Evolutionary conservation across 1,140 invertebrate species (phyloP).

Genomic region (Cydia splendana): DNA sequence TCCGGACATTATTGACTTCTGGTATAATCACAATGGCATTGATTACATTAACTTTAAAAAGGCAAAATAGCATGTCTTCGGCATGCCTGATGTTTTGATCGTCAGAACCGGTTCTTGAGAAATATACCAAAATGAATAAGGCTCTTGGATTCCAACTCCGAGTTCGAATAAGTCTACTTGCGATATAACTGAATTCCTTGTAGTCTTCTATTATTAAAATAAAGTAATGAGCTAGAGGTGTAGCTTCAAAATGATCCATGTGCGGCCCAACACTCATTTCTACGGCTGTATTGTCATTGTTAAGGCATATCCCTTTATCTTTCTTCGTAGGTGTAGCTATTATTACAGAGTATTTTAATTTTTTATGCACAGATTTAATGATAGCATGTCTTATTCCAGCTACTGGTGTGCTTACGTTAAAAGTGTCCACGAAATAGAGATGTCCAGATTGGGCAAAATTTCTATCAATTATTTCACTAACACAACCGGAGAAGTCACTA

Average conservation of each 20-base stretch:
- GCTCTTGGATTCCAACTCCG: conserved; percentile 68
- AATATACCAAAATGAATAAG: conserved; percentile 58
- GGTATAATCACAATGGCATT: conserved; percentile 58
- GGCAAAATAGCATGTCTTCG: conserved; percentile 54
- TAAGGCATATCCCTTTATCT: conserved; percentile 39
- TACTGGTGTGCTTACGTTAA: conserved; percentile 51
- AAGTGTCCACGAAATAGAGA: conserved; percentile 55
- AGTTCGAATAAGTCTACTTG: conserved; percentile 49
- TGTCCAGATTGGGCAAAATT: conserved; percentile 55
- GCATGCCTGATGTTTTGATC: conserved; percentile 40
- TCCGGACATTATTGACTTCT: conserved; percentile 46
- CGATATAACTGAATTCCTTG: conserved; percentile 53
- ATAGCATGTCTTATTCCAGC: conserved; percentile 53
- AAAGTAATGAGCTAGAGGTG: conserved; percentile 58
- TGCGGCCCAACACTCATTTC: conserved; percentile 35
- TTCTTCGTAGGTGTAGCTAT: conserved; percentile 38
- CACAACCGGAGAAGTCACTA: conserved; percentile 56
- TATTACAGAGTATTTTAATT: conserved; percentile 50
- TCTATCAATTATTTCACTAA: conserved; percentile 54
- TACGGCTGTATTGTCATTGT: conserved; percentile 32
- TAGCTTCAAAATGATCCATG: conserved; percentile 45
- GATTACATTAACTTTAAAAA: conserved; percentile 62
- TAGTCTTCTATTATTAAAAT: conserved; percentile 58
- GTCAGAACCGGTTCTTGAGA: conserved; percentile 41
- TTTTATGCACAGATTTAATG: conserved; percentile 53